A percentile compares a stretch with the other conserved stretches of the same genome.
phyloP scores from a whole-genome alignment of 1,140 invertebrate genomes.

The Lepidostoma basale region DNA sequence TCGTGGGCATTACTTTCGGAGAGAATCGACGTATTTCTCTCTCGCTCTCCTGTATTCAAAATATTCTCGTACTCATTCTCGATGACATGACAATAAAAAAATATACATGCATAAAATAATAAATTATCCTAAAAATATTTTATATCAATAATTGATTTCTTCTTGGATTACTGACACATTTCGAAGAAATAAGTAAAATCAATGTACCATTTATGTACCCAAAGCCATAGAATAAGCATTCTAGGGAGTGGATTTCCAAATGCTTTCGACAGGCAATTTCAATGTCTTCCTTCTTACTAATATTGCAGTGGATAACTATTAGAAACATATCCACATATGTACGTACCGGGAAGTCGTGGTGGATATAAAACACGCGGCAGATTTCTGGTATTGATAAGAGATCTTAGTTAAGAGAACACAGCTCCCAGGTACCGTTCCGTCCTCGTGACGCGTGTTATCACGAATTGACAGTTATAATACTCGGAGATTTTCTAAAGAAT shows the following conservation, averaged over 20 bases:
- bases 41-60: too few relatives aligned
- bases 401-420: constrained; percentile 37
- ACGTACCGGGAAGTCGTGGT: constrained; percentile 10
- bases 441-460: constrained; percentile 42
- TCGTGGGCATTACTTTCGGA: too few relatives aligned
- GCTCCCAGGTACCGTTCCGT: constrained; percentile 20
- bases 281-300: neutral
- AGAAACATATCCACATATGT: neutral
- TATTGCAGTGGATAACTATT: neutral
- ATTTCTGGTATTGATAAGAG: constrained; percentile 35
- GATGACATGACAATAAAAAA: too few relatives aligned
- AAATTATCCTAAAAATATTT: too few relatives aligned
- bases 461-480: constrained; percentile 31
- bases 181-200: too few relatives aligned
- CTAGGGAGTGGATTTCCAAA: neutral
- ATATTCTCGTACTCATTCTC: too few relatives aligned
- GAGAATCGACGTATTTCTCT: too few relatives aligned
- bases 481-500: constrained; percentile 5
- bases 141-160: too few relatives aligned
- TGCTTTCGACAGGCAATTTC: neutral
- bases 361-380: constrained; percentile 21
- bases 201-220: too few relatives aligned
- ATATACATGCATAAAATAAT: too few relatives aligned
- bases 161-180: too few relatives aligned
- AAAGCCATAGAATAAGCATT: too few relatives aligned